Percentiles rank a stretch among this genome's conserved stretches.
Evolutionary conservation across 2,888 invertebrate species (phyloP).

Genomic region (Lamellibrachia columna): DNA sequence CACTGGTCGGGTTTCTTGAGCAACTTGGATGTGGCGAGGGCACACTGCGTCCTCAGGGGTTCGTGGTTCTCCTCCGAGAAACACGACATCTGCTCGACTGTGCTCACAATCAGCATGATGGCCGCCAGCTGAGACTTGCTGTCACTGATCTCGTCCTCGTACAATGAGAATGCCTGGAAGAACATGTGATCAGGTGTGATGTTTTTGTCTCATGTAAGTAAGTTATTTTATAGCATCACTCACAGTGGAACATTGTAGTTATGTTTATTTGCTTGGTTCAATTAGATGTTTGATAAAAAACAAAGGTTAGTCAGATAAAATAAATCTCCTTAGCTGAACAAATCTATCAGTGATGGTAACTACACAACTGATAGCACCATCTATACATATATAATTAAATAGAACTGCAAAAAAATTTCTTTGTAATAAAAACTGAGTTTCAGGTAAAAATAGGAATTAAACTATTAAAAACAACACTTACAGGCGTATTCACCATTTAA

Average conservation of each 20-base stretch:
- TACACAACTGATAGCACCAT: no score
- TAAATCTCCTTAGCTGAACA: no score
- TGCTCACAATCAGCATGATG: slow-evolving; percentile 93
- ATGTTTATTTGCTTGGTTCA: not conserved
- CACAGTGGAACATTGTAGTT: not conserved
- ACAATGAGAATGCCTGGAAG: slow-evolving; percentile 87
- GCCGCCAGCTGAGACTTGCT: slow-evolving; percentile 96
- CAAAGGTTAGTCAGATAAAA: no score
- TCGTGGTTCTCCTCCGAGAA: slow-evolving; percentile 97
- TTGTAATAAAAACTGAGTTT: no score
- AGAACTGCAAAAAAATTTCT: no score
- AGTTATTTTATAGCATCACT: not conserved
- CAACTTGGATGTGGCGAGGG: slow-evolving; percentile 92
- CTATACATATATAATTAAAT: no score
- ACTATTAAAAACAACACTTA: no score
- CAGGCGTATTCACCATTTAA: no score
- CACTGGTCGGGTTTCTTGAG: slow-evolving; percentile 99
- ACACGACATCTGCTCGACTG: slow-evolving; percentile 92
- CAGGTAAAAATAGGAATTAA: no score
- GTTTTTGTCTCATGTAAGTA: no score
- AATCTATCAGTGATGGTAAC: no score
- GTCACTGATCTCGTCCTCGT: slow-evolving; percentile 97
- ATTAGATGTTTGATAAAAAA: no score
- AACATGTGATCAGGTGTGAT: not conserved
- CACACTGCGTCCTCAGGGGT: slow-evolving; percentile 94